These are phyloP conservation scores for Mormyrops attenuatus DNA, from an alignment of 2,797 vertebrate species.

Conservation along the genomic window DNA sequence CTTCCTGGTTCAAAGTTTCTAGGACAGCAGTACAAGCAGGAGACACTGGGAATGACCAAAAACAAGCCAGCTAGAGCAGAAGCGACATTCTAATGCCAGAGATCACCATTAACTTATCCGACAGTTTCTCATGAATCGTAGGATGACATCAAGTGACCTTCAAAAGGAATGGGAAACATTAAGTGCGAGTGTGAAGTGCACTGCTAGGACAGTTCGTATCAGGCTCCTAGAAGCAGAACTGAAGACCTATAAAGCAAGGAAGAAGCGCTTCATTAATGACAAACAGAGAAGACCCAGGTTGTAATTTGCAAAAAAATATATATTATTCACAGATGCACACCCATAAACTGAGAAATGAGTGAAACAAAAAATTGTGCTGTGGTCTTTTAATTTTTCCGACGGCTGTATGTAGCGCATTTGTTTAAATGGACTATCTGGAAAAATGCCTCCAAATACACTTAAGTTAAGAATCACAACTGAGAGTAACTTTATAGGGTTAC, in stretches of 20 bases:
- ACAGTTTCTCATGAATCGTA: background rate
- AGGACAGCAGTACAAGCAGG: background rate
- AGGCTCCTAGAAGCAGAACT: background rate
- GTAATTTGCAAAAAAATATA: background rate
- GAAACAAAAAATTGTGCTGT: too few relatives aligned
- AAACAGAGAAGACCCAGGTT: background rate
- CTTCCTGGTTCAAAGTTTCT: background rate
- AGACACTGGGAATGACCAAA: background rate
- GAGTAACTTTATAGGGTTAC: conserved; percentile 33
- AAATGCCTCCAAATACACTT: background rate
- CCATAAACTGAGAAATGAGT: background rate
- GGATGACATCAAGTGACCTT: background rate
- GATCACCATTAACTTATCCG: background rate
- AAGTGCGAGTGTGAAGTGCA: background rate
- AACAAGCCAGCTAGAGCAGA: background rate
- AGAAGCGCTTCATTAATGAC: background rate
- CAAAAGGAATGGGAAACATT: background rate
- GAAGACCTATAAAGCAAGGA: background rate
- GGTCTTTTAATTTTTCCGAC: background rate
- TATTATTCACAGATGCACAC: background rate
- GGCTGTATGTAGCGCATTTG: background rate
- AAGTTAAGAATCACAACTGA: background rate
- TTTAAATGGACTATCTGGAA: background rate
- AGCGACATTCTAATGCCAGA: background rate
- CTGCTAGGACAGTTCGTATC: background rate